These are phyloP conservation scores for Rugalucina vietnamica DNA, from an alignment of 2,888 invertebrate species.

Conservation along the genomic window DNA sequence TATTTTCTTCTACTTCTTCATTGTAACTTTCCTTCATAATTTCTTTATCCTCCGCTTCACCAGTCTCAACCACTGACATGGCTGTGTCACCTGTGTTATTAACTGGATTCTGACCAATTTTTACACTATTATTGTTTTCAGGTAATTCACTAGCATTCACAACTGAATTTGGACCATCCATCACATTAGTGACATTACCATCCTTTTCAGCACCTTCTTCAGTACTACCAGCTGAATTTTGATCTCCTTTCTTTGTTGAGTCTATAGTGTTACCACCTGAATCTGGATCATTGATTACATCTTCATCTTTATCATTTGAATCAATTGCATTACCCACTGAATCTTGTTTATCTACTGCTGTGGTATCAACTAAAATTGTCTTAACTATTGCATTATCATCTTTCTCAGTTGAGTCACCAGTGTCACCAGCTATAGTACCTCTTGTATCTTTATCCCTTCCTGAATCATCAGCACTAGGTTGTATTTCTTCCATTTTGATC, in stretches of 20 bases:
- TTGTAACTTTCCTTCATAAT: conserved; percentile 5
- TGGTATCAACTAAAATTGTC: no score
- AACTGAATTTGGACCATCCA: no score
- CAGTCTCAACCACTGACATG: conserved; percentile 1
- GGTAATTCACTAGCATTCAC: not conserved
- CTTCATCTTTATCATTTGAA: not conserved
- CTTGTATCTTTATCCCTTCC: no score
- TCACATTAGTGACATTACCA: not conserved
- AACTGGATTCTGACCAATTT: conserved; percentile 11
- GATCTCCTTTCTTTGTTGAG: not conserved
- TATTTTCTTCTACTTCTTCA: not conserved
- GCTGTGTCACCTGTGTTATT: conserved; percentile 10
- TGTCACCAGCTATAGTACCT: no score
- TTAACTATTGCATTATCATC: no score
- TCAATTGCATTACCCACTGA: not conserved
- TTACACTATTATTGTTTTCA: not conserved
- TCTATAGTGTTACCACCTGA: not conserved
- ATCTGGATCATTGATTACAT: not conserved
- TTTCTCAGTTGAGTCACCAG: no score
- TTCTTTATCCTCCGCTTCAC: not conserved
- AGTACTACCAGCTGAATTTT: not conserved
- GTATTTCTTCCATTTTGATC: no score
- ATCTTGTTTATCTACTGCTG: not conserved
- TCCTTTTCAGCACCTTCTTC: not conserved
- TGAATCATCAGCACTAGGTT: no score